Conservation (phyloP, 2,888 invertebrate species). For the Congeria kusceri region DNA sequence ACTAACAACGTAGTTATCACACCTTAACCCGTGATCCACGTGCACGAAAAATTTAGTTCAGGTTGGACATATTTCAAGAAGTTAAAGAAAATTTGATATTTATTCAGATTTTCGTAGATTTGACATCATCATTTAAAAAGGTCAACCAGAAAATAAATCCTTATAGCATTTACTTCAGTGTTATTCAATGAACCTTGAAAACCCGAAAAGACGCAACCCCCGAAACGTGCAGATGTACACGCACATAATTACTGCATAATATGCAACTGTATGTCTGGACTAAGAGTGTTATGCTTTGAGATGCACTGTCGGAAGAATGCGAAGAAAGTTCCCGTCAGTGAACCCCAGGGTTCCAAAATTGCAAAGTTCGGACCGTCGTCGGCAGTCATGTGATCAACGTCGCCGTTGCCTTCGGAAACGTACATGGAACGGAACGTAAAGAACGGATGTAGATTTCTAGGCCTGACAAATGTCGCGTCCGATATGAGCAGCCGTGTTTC, state of each 20-base stretch:
- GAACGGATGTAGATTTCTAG: conserved; percentile 53
- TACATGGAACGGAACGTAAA: conserved; percentile 72
- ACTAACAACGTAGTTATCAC: too few relatives aligned
- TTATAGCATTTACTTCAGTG: too few relatives aligned
- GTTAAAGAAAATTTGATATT: too few relatives aligned
- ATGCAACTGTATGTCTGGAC: conserved; percentile 67
- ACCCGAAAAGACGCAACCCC: too few relatives aligned
- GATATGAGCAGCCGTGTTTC: conserved; percentile 43
- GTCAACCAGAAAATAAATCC: too few relatives aligned
- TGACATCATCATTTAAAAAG: too few relatives aligned
- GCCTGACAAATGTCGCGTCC: conserved; percentile 17
- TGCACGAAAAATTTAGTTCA: too few relatives aligned
- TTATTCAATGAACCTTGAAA: too few relatives aligned
- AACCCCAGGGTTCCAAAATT: conserved; percentile 59
- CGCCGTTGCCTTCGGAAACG: conserved; percentile 70
- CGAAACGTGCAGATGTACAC: too few relatives aligned
- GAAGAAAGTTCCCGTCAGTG: conserved; percentile 63
- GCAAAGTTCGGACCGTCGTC: conserved; percentile 47
- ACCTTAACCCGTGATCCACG: too few relatives aligned
- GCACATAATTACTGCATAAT: conserved; percentile 12
- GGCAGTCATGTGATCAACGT: conserved; percentile 71
- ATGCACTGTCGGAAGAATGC: conserved; percentile 73
- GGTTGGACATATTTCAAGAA: too few relatives aligned
- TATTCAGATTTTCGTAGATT: too few relatives aligned
- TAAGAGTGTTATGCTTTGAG: conserved; percentile 71